phyloP scores from a whole-genome alignment of 2,113 vertebrate species.

The Trematomus loennbergii region DNA sequence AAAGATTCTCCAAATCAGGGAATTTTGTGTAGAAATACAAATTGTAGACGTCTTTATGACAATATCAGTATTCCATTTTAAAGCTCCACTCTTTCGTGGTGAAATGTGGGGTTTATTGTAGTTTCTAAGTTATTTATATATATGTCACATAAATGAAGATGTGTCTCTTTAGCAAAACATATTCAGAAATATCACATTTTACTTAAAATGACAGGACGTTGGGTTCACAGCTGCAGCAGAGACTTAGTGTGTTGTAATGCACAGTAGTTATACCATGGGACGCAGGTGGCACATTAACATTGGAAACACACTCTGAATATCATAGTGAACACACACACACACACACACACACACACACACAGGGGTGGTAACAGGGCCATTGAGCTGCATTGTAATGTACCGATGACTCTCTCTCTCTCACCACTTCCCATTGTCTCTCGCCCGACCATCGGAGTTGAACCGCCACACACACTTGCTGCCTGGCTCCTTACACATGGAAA shows the following conservation, averaged over 20 bases:
- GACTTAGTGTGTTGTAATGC: background rate
- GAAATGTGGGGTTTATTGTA: too few relatives aligned
- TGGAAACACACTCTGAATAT: background rate
- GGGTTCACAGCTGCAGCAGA: too few relatives aligned
- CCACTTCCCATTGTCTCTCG: constrained; percentile 28
- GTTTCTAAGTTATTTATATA: too few relatives aligned
- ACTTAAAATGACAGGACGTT: too few relatives aligned
- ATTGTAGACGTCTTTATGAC: too few relatives aligned
- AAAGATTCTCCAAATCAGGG: too few relatives aligned
- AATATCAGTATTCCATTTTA: too few relatives aligned
- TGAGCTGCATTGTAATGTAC: constrained; percentile 60
- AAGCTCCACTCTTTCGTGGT: too few relatives aligned
- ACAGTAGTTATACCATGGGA: background rate
- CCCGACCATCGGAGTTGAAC: constrained; percentile 1
- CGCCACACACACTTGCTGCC: background rate
- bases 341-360: constrained; percentile 12
- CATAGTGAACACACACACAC: background rate
- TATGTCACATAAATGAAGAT: too few relatives aligned
- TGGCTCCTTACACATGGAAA: constrained; percentile 54
- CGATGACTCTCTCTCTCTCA: constrained; percentile 20
- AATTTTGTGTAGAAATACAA: too few relatives aligned
- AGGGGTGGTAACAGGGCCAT: constrained; percentile 25
- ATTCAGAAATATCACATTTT: too few relatives aligned
- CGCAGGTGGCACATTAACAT: constrained; percentile 24
- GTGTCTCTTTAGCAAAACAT: too few relatives aligned